A percentile compares a stretch with the other conserved stretches of the same genome.
Conservation (phyloP, 2,888 invertebrate species). For the Scelioninae gen. 1 region DNA sequence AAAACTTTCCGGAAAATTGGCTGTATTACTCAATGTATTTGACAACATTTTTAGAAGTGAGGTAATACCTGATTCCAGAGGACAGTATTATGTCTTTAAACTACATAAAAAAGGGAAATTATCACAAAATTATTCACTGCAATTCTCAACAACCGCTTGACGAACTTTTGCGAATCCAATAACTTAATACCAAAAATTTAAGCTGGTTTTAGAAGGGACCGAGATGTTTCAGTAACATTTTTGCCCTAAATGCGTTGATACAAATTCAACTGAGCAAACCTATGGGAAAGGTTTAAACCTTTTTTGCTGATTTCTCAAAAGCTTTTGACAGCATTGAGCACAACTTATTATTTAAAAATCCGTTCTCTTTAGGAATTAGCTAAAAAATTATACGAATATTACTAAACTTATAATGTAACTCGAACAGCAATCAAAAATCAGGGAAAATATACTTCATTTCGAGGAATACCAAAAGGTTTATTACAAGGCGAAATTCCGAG, state of each 20-base stretch:
- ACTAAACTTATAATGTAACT: not conserved
- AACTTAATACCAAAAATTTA: conserved; percentile 10
- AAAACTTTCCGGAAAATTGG: too few species aligned
- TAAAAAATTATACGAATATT: not conserved
- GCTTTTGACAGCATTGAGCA: conserved; percentile 17
- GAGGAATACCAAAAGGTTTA: not conserved
- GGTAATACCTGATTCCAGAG: not conserved
- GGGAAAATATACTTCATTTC: not conserved
- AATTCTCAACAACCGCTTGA: not conserved
- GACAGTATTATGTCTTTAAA: not conserved
- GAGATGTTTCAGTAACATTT: conserved; percentile 4
- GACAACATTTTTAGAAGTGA: not conserved
- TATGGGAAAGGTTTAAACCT: conserved; percentile 1
- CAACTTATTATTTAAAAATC: not conserved
- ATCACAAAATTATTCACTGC: not conserved
- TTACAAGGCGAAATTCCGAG: not conserved
- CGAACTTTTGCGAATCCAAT: not conserved
- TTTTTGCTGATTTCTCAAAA: conserved; percentile 4
- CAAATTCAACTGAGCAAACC: conserved; percentile 13
- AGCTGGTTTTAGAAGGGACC: conserved; percentile 14
- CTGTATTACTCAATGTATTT: too few species aligned
- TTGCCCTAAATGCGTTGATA: conserved; percentile 1
- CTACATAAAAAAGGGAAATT: not conserved
- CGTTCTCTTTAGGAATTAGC: conserved; percentile 4
- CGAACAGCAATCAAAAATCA: not conserved